Evolutionary conservation across 2,113 vertebrate genomes (phyloP).

Genomic region (Chaenogobius annularis): DNA sequence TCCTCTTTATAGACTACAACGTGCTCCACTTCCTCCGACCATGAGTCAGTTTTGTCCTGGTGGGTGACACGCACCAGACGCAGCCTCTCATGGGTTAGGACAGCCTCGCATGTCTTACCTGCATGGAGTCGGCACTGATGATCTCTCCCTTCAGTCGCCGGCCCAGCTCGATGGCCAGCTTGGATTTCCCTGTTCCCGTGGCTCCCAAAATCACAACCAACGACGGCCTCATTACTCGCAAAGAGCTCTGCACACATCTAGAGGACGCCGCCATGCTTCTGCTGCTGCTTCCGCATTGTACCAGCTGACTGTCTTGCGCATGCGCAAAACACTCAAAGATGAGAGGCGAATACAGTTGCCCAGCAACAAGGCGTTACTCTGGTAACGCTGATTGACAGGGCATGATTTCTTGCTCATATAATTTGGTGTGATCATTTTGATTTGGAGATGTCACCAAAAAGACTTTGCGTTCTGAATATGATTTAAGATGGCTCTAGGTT

Average conservation of each 20-base stretch:
- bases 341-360: slow-evolving; percentile 52
- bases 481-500: neutral
- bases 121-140: slow-evolving; percentile 94
- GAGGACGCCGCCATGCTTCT: slow-evolving; percentile 78
- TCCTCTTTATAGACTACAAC: neutral
- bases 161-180: slow-evolving; percentile 87
- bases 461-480: neutral
- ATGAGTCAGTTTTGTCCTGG: neutral
- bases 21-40: neutral
- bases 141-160: slow-evolving; percentile 85
- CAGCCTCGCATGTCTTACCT: slow-evolving; percentile 79
- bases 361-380: slow-evolving; percentile 61
- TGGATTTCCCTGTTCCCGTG: slow-evolving; percentile 91
- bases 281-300: neutral
- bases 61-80: slow-evolving; percentile 4
- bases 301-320: slow-evolving; percentile 47
- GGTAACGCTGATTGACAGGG: slow-evolving; percentile 29
- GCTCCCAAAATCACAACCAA: slow-evolving; percentile 90
- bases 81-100: neutral
- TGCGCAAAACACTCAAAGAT: slow-evolving; percentile 35
- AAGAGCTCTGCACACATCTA: slow-evolving; percentile 42
- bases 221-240: slow-evolving; percentile 64
- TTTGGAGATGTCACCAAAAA: neutral
- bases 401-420: neutral
- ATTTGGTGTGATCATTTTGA: neutral